Base-by-base conservation (phyloP, 2,888 invertebrate genomes). In the Oasisia sp. region DNA sequence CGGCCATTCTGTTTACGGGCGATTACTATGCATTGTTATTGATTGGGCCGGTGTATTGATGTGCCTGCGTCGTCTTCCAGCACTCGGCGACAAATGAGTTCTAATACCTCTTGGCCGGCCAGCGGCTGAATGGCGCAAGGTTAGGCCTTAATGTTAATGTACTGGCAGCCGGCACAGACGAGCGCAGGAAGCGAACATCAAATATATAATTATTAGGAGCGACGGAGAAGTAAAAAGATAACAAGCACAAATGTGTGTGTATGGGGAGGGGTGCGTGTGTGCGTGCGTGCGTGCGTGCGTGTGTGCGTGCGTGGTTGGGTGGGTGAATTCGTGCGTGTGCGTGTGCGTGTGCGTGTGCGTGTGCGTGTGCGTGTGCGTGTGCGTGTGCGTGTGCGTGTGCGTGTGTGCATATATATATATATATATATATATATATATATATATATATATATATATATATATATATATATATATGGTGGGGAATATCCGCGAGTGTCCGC, bases 1-100 rank as follows among this genome's bases (percentile, higher is more conserved):
- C 74, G 27, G 27, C 14, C 74, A 19, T 27, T 74, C 7, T 74
- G n/a, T 74, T 74, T 74, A 74, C 3, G 74, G 74, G 74, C 74
- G n/a, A n/a, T 74, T 74, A 74, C 74, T 74, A 74, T 74, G 74
- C 74, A 74, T 74, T 74, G 74, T 74, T 74, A 74, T 74, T 74
- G 74, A 74, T 27, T 74, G 74, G 74, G 14, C 27, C 74, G 27
- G 19, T 74, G 7, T 74, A n/a, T 74, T 74, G 27, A 74, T 74
- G 74, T 74, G 27, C 27, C n/a, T 27, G 74, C 74, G 0, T 27
- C n/a, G 74, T 19, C 74, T 27, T 1, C 74, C 27, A 27, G 27
- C 74, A 19, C 74, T 27, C 74, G 19, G 74, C 74, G 19, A 27
- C 27, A 74, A 74, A 27, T 74, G 74, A 74, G 74, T 27, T 74